These are phyloP conservation scores for Netelia fuscicornis DNA, from an alignment of 2,888 invertebrate genomes.

Conservation along the genomic window DNA sequence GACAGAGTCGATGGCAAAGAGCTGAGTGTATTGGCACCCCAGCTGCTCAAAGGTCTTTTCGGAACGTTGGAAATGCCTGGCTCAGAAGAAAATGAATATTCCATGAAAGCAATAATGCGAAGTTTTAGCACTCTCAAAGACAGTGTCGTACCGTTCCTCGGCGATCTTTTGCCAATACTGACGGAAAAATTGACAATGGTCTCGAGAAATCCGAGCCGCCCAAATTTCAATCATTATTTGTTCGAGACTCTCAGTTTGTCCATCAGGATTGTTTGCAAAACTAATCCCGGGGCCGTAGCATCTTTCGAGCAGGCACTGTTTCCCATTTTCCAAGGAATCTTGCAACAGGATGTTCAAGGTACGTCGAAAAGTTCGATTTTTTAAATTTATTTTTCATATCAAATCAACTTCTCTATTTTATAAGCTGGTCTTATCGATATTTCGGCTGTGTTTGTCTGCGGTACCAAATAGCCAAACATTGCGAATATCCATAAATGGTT, in stretches of 20 bases:
- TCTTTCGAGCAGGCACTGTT: conserved; percentile 97
- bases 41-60: conserved; percentile 92
- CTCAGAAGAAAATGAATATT: conserved; percentile 97
- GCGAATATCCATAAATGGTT: not conserved
- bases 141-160: conserved; percentile 91
- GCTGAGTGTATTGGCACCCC: conserved; percentile 89
- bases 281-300: conserved; percentile 91
- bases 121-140: conserved; percentile 93
- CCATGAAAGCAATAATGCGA: conserved; percentile 99
- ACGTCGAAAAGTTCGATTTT: conserved; percentile 56
- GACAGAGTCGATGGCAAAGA: conserved; percentile 87
- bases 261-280: conserved; percentile 95
- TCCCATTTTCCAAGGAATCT: conserved; percentile 97
- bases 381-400: conserved; percentile 10
- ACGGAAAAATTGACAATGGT: conserved; percentile 93
- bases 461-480: no score
- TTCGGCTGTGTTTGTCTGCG: no score
- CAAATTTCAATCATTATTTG: conserved; percentile 99
- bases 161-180: conserved; percentile 92
- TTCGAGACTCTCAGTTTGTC: conserved; percentile 97
- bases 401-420: conserved; percentile 8
- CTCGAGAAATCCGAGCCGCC: conserved; percentile 97
- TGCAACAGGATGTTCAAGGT: conserved; percentile 97
- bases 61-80: conserved; percentile 89
- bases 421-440: conserved; percentile 28